Percentiles rank a stretch among this genome's conserved stretches.
phyloP scores from a whole-genome alignment of 2,888 invertebrate genomes.

The Lasioglossum malachurum region DNA sequence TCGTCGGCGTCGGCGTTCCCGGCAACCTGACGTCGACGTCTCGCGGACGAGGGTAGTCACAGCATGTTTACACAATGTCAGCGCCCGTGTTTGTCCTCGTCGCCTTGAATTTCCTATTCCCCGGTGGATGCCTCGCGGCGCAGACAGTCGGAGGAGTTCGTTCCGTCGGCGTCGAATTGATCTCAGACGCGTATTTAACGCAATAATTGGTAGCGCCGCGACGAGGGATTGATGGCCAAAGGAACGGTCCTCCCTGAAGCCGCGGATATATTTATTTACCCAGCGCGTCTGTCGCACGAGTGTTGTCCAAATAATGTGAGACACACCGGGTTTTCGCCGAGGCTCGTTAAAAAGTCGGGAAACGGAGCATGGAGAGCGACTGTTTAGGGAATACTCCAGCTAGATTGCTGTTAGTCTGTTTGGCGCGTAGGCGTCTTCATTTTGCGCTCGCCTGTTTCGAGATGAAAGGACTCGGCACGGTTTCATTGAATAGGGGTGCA shows the following conservation, averaged over 20 bases:
- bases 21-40: conserved; percentile 24
- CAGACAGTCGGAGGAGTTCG: conserved; percentile 10
- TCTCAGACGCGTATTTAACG: conserved; percentile 64
- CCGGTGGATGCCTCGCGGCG: conserved; percentile 14
- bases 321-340: conserved; percentile 29
- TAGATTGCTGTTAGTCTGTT: background rate
- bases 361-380: background rate
- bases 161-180: conserved; percentile 59
- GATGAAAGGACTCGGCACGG: background rate
- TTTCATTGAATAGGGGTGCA: background rate
- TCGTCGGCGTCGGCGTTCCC: conserved; percentile 32
- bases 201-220: conserved; percentile 50
- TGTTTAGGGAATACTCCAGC: background rate
- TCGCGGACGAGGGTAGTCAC: conserved; percentile 71
- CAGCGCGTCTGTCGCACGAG: conserved; percentile 28
- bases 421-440: background rate
- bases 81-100: conserved; percentile 72
- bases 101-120: conserved; percentile 74
- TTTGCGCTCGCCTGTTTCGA: background rate
- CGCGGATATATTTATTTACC: conserved; percentile 47
- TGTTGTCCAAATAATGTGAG: conserved; percentile 49
- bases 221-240: conserved; percentile 48
- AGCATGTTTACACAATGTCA: conserved; percentile 76
- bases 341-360: conserved; percentile 26
- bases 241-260: conserved; percentile 4